phyloP scores from a whole-genome alignment of 2,888 invertebrate species.

The Cerceris rybyensis region DNA sequence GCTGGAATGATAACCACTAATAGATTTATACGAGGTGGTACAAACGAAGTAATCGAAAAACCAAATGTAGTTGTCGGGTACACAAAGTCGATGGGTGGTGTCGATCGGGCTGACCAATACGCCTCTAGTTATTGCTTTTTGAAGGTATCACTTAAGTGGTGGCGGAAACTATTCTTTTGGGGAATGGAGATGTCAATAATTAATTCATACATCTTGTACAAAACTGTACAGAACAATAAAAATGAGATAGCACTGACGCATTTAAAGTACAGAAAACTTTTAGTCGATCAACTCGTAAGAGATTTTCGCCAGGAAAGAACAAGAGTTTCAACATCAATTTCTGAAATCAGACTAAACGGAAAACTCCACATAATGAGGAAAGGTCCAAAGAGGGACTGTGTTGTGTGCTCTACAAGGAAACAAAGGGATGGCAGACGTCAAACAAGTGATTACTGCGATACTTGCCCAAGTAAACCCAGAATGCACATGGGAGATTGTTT shows the following conservation, averaged over 20 bases:
- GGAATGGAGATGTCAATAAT: slow-evolving; percentile 43
- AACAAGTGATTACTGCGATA: slow-evolving; percentile 54
- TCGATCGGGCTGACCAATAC: slow-evolving; percentile 29
- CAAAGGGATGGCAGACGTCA: slow-evolving; percentile 43
- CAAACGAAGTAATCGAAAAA: slow-evolving; percentile 30
- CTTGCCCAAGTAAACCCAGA: slow-evolving; percentile 41
- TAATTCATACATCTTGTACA: slow-evolving; percentile 25
- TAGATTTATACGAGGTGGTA: slow-evolving; percentile 19
- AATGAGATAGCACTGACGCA: slow-evolving; percentile 38
- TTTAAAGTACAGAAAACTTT: slow-evolving; percentile 28
- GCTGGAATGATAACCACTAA: slow-evolving; percentile 33
- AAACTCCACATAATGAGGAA: slow-evolving; percentile 32
- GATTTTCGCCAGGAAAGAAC: slow-evolving; percentile 33
- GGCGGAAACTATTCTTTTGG: slow-evolving; percentile 59
- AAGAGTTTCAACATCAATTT: slow-evolving; percentile 27
- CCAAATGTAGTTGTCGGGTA: slow-evolving; percentile 23
- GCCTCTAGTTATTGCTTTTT: slow-evolving; percentile 37
- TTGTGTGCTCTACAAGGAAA: slow-evolving; percentile 38
- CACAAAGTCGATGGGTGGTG: slow-evolving; percentile 26
- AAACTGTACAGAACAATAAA: slow-evolving; percentile 36
- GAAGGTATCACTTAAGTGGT: slow-evolving; percentile 62
- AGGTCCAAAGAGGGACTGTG: slow-evolving; percentile 25
- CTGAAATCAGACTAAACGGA: slow-evolving; percentile 37
- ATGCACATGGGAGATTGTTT: slow-evolving; percentile 45
- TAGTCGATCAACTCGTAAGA: slow-evolving; percentile 36